Conservation (phyloP, 2,888 invertebrate species). For the Lepidonotus clava region DNA sequence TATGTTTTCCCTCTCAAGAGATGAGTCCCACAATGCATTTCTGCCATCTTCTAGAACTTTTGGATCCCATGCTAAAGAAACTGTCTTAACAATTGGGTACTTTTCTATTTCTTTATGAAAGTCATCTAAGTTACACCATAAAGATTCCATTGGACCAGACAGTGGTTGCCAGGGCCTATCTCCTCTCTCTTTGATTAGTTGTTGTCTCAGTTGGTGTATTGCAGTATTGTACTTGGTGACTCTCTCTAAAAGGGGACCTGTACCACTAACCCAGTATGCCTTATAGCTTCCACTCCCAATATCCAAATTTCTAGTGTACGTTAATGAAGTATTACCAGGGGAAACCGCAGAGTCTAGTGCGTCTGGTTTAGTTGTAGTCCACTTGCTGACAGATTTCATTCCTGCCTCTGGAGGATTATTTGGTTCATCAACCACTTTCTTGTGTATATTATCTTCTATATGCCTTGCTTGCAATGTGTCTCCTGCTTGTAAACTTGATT, state of each 20-base stretch:
- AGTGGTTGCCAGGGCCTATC: conserved; percentile 47
- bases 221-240: conserved; percentile 45
- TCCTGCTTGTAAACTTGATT: neutral
- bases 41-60: neutral
- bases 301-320: neutral
- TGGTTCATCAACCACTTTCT: no score
- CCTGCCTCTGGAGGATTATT: no score
- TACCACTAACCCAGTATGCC: neutral
- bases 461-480: neutral
- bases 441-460: neutral
- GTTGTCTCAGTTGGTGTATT: conserved; percentile 45
- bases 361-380: no score
- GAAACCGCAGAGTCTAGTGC: no score
- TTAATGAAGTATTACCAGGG: neutral
- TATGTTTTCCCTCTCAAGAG: conserved; percentile 56
- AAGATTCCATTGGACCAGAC: conserved; percentile 44
- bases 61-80: conserved; percentile 59
- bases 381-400: no score
- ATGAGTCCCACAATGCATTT: conserved; percentile 56
- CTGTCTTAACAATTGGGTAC: conserved; percentile 55
- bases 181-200: conserved; percentile 52
- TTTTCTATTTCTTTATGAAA: conserved; percentile 57
- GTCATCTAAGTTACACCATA: conserved; percentile 65
- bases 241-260: conserved; percentile 53
- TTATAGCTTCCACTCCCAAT: conserved; percentile 17